Evolutionary conservation across 2,113 vertebrate genomes (phyloP), one percentile per base, ranked within the genome.

Genomic region (Grammomys dolichurus): DNA sequence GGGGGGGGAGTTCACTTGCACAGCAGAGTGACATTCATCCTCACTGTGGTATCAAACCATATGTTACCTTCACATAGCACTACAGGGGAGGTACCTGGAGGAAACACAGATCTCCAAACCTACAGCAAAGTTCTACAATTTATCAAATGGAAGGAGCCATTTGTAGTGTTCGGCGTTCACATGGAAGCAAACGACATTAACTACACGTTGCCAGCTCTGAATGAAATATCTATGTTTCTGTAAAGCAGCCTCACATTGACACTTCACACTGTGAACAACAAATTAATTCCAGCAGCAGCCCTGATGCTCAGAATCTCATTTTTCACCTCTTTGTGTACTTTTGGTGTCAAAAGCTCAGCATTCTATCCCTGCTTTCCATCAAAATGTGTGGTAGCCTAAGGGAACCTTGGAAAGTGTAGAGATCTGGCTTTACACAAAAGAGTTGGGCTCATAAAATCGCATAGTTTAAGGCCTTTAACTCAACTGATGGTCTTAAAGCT

Each of bases 211-310:
- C 90, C 97, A 43, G 70, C 48, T 56, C 56, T 86, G 78, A 75
- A 3, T 72, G 89, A 91, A 81, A 63, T 76, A 78, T 96, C 94
- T 96, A 43, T 33, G 40, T 31, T 90, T 75, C 67, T 82, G 14
- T 28, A 63, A 95, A 58, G 69, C 82, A 84, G 95, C 87, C 75
- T 6, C 43, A 81, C 73, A 73, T 72, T 36, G 91, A 81, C 77
- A 94, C 90, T 96, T 98, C 94, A 96, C 69, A 73, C 58, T 87
- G 85, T 26, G 76, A 97, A 80, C 85, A 88, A 93, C 91, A 97
- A 91, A 97, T 98, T 97, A 98, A 98, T 97, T 98, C 97, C 84
- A 97, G 67, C 58, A 91, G 85, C 6, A 33, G 72, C 69, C 28
- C 60, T 2, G 5, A 86, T n/a, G 48, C 88, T 86, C 7, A 9